Evolutionary conservation across 2,797 vertebrate species (phyloP).

Genomic region (Enteromius mattozi): DNA sequence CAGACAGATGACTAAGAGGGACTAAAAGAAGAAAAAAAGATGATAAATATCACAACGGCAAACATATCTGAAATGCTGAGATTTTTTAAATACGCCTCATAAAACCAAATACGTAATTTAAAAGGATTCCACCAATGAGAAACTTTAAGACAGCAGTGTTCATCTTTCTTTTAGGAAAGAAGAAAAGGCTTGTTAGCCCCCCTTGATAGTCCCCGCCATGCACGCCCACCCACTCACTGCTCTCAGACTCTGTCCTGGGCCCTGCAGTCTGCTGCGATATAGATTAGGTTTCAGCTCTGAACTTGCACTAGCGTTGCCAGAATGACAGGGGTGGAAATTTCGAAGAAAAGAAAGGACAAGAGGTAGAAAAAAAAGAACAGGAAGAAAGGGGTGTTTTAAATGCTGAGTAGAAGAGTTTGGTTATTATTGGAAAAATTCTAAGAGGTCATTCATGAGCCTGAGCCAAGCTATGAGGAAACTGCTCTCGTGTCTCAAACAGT

Average conservation of each 20-base stretch:
- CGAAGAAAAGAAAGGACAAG: constrained; percentile 67
- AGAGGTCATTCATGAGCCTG: constrained; percentile 80
- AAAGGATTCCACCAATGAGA: constrained; percentile 19
- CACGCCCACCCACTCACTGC: constrained; percentile 64
- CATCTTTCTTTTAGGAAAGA: constrained; percentile 60
- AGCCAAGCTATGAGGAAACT: constrained; percentile 84
- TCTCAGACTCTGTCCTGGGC: constrained; percentile 53
- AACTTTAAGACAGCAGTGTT: constrained; percentile 16
- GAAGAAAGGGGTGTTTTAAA: constrained; percentile 65
- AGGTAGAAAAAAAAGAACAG: constrained; percentile 57
- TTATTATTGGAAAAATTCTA: constrained; percentile 81
- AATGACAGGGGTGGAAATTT: constrained; percentile 74
- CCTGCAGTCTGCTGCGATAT: constrained; percentile 50
- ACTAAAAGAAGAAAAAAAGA: neutral
- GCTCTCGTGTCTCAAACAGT: constrained; percentile 79
- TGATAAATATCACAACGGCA: neutral
- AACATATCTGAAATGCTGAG: neutral
- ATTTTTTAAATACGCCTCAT: neutral
- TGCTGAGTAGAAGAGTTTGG: constrained; percentile 78
- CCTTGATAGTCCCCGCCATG: constrained; percentile 24
- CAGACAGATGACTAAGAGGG: neutral
- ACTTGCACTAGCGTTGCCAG: constrained; percentile 69
- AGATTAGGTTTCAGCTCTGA: constrained; percentile 73
- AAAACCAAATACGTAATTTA: neutral
- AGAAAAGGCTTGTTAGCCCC: constrained; percentile 35